Percentiles rank a stretch among this genome's conserved stretches.
Conservation (phyloP, 2,888 invertebrate genomes). For the Bellardia bayeri region DNA sequence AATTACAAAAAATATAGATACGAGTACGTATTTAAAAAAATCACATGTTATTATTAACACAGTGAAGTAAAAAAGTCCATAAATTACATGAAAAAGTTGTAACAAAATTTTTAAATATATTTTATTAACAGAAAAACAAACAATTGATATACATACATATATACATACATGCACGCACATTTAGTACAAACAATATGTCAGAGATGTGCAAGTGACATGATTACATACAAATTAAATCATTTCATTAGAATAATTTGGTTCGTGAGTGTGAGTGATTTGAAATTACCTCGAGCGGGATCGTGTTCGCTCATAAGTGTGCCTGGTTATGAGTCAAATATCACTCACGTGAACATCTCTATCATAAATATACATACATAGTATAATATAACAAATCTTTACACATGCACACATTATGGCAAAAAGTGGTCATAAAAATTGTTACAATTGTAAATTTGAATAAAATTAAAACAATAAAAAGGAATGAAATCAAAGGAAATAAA, state of each 20-base stretch:
- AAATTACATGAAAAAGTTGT: conserved; percentile 31
- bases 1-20: background rate
- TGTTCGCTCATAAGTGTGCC: too few species aligned
- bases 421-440: conserved; percentile 37
- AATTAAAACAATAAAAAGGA: conserved; percentile 2
- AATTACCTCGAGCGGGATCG: too few species aligned
- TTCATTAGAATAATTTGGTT: too few species aligned
- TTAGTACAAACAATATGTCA: too few species aligned
- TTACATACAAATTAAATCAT: too few species aligned
- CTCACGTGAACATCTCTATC: too few species aligned
- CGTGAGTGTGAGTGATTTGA: too few species aligned
- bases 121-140: background rate
- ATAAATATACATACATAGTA: background rate
- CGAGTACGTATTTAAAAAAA: background rate
- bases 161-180: too few species aligned
- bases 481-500: conserved; percentile 33
- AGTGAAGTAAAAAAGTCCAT: conserved; percentile 15
- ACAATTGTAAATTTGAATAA: conserved; percentile 40
- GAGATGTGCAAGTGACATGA: too few species aligned
- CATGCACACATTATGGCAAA: background rate
- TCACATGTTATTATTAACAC: conserved; percentile 34
- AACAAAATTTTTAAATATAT: conserved; percentile 49
- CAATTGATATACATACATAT: background rate
- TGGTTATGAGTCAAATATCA: too few species aligned
- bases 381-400: background rate